phyloP scores from a whole-genome alignment of 1,140 invertebrate genomes.

The Eumaeus atala region DNA sequence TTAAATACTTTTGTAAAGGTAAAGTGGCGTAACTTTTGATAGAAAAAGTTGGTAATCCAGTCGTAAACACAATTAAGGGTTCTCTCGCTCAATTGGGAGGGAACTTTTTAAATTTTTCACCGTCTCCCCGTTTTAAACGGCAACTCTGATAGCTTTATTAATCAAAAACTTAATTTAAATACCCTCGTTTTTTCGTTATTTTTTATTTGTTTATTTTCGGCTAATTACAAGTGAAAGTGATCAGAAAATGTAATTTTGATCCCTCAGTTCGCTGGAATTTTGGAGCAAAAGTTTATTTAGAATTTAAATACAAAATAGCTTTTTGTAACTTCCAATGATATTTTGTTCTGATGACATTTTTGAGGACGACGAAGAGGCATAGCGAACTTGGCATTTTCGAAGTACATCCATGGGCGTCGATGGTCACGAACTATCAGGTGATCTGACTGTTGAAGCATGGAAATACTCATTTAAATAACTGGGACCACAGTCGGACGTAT shows the following conservation, averaged over 20 bases:
- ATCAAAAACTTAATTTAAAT: constrained; percentile 26
- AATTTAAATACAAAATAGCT: too few relatives aligned
- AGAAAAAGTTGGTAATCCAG: constrained; percentile 31
- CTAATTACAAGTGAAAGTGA: constrained; percentile 5
- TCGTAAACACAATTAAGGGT: constrained; percentile 35
- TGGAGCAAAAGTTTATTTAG: background rate
- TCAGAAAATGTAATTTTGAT: background rate
- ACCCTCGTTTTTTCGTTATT: background rate
- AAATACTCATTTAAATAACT: too few relatives aligned
- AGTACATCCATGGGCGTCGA: too few relatives aligned
- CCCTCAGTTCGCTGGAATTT: background rate
- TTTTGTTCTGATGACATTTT: too few relatives aligned
- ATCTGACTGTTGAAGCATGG: too few relatives aligned
- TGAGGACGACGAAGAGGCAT: too few relatives aligned
- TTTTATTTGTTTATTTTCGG: constrained; percentile 6
- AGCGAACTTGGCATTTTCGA: too few relatives aligned
- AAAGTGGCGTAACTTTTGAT: constrained; percentile 34
- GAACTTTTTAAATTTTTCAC: constrained; percentile 26
- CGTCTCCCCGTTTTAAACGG: constrained; percentile 20
- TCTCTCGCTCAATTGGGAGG: constrained; percentile 23
- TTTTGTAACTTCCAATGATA: too few relatives aligned
- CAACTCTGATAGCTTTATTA: constrained; percentile 23
- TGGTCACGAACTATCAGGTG: too few relatives aligned
- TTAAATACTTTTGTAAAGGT: constrained; percentile 35
- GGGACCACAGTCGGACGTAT: too few relatives aligned